These are phyloP conservation scores for Tichodroma muraria DNA, from an alignment of 2,113 vertebrate genomes.

Conservation along the genomic window DNA sequence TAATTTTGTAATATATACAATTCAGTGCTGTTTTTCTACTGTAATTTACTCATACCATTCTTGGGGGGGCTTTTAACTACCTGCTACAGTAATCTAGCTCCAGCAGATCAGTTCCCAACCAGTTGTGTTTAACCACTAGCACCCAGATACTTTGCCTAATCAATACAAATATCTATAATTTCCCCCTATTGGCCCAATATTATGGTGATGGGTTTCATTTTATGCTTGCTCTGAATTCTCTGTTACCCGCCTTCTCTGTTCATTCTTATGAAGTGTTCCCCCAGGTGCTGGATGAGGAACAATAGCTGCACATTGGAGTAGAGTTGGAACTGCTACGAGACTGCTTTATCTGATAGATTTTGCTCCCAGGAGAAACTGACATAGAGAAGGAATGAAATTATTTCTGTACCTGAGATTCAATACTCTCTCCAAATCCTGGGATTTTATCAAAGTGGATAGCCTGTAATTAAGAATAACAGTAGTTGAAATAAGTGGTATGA, in stretches of 20 bases:
- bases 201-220: background rate
- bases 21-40: background rate
- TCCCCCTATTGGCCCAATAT: background rate
- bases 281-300: background rate
- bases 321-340: background rate
- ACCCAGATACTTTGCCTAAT: background rate
- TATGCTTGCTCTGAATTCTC: background rate
- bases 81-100: background rate
- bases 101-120: background rate
- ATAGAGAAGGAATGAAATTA: background rate
- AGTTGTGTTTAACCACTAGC: background rate
- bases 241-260: background rate
- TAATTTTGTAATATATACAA: background rate
- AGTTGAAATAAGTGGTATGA: background rate
- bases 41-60: background rate
- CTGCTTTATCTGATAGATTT: background rate
- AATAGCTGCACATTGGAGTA: background rate
- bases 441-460: slow-evolving; percentile 27
- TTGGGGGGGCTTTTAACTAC: background rate
- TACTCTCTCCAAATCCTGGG: background rate
- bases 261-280: background rate
- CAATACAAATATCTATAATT: background rate
- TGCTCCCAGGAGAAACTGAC: background rate
- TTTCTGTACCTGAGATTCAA: slow-evolving; percentile 33
- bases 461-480: background rate